phyloP scores from a whole-genome alignment of 2,113 vertebrate species.

The Semicossyphus pulcher region DNA sequence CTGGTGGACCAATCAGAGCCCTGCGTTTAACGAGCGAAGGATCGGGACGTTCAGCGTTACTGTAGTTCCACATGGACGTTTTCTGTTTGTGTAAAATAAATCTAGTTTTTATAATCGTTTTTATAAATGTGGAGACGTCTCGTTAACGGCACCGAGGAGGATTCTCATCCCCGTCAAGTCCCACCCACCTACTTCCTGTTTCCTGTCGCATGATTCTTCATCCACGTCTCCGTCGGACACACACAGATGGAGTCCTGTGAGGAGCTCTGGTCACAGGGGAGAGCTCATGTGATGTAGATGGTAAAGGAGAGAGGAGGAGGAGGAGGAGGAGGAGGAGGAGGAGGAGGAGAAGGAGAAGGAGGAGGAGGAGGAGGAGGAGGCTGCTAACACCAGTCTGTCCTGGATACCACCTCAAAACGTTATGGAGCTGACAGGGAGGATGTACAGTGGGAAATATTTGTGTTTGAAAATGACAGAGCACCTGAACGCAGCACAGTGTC shows the following conservation, averaged over 20 bases:
- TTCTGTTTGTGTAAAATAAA: constrained; percentile 87
- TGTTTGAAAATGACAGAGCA: no score
- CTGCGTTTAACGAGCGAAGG: constrained; percentile 62
- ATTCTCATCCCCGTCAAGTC: constrained; percentile 84
- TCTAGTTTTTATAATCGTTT: constrained; percentile 99
- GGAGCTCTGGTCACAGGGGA: neutral
- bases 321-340: constrained; percentile 4
- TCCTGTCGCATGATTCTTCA: constrained; percentile 52
- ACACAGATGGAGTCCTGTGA: neutral
- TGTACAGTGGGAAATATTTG: no score
- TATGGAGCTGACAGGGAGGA: no score
- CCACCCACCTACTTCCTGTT: constrained; percentile 80
- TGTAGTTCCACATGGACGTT: constrained; percentile 86
- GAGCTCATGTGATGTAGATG: neutral
- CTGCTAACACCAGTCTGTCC: no score
- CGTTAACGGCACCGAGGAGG: constrained; percentile 85
- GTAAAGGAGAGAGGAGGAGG: neutral
- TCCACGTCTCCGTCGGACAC: neutral
- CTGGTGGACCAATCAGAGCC: constrained; percentile 53
- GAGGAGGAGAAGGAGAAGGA: neutral
- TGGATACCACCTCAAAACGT: no score
- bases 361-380: no score
- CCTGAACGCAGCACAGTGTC: no score
- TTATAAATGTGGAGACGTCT: constrained; percentile 91
- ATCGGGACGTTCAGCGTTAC: constrained; percentile 86